Evolutionary conservation across 2,113 vertebrate species (phyloP).

Genomic region (Pseudorhombus dupliciocellatus): DNA sequence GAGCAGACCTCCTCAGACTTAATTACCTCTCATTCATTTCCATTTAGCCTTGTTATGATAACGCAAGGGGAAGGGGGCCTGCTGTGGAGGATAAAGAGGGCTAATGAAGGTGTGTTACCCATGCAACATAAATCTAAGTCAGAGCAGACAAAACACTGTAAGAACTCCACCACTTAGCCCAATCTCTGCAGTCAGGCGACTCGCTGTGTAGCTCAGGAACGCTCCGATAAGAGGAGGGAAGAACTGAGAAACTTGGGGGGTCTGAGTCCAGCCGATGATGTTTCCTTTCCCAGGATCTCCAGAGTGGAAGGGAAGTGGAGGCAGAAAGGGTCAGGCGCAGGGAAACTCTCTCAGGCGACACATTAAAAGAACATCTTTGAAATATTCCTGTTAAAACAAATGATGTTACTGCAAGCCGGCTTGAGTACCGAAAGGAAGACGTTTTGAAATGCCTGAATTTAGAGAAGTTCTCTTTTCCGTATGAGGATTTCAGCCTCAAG

Average conservation of each 20-base stretch:
- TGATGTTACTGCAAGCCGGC: too few species aligned
- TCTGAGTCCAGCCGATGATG: too few species aligned
- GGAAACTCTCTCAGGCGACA: conserved; percentile 9
- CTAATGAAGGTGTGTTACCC: conserved; percentile 47
- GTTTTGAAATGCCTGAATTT: not conserved
- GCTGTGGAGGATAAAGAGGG: conserved; percentile 49
- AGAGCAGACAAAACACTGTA: conserved; percentile 18
- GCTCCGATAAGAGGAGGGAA: conserved; percentile 18
- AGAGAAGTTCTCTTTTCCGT: conserved; percentile 2
- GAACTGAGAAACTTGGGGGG: conserved; percentile 18
- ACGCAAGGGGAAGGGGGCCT: conserved; percentile 13
- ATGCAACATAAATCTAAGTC: conserved; percentile 7
- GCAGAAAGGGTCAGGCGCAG: conserved; percentile 24
- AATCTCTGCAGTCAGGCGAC: conserved; percentile 7
- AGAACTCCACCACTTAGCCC: not conserved
- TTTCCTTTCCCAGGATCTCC: conserved; percentile 7
- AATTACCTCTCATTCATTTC: conserved; percentile 68
- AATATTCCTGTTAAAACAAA: not conserved
- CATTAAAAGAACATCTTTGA: not conserved
- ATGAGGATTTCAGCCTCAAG: conserved; percentile 1
- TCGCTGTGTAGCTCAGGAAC: conserved; percentile 3
- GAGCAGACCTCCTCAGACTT: conserved; percentile 59
- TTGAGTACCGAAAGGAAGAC: too few species aligned
- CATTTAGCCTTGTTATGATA: conserved; percentile 47
- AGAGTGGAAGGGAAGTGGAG: too few species aligned